Evolutionary conservation across 2,113 vertebrate species (phyloP).

Genomic region (Cheilinus undulatus): DNA sequence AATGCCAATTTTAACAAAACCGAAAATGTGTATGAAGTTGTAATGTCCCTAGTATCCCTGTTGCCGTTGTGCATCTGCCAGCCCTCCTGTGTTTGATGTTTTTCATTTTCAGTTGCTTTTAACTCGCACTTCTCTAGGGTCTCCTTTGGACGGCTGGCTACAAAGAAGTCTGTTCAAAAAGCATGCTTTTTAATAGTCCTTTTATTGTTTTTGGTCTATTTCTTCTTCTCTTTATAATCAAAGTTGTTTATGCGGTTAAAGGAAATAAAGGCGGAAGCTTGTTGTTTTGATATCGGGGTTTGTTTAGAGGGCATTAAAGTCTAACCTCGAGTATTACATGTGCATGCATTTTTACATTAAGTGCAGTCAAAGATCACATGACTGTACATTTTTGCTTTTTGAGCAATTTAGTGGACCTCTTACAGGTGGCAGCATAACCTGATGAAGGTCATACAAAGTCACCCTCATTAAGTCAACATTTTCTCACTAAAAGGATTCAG

Average conservation of each 20-base stretch:
- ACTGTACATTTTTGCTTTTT: constrained; percentile 5
- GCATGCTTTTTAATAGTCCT: constrained; percentile 2
- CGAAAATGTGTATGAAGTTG: constrained; percentile 43
- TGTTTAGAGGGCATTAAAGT: constrained; percentile 19
- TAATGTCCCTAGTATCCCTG: constrained; percentile 45
- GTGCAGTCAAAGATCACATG: no score
- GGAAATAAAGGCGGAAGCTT: not conserved
- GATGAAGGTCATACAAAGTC: no score
- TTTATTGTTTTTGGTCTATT: constrained; percentile 13
- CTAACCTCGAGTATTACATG: constrained; percentile 1
- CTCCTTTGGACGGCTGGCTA: constrained; percentile 39
- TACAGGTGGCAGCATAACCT: no score
- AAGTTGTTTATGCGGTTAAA: constrained; percentile 5
- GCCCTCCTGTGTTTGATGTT: constrained; percentile 58
- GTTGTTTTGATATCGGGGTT: constrained; percentile 7
- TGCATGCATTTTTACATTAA: not conserved
- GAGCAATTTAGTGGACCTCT: no score
- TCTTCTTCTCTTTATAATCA: constrained; percentile 5
- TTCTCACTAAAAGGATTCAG: no score
- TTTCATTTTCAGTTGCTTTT: constrained; percentile 61
- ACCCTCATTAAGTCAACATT: no score
- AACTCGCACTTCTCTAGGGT: constrained; percentile 61
- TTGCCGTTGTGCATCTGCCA: constrained; percentile 57
- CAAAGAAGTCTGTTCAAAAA: constrained; percentile 54
- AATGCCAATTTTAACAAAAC: constrained; percentile 43